Percentiles rank a stretch among this genome's conserved stretches.
phyloP scores from a whole-genome alignment of 1,140 invertebrate genomes.

The Aporrectodea caliginosa region DNA sequence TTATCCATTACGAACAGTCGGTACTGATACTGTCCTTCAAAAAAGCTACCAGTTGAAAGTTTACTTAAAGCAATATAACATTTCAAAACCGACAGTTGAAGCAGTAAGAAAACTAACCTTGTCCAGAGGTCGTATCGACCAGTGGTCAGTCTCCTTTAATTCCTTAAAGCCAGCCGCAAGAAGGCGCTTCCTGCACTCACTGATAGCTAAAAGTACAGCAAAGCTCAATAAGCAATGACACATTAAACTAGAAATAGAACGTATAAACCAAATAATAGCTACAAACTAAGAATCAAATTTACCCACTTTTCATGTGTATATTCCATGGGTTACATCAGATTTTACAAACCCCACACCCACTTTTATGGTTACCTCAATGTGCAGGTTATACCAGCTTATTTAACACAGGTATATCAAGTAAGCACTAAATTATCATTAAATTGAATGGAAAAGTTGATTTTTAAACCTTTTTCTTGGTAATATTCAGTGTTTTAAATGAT shows the following conservation, averaged over 20 bases:
- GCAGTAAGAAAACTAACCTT: constrained; percentile 54
- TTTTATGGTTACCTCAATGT: neutral
- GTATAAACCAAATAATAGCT: neutral
- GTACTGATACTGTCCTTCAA: too few relatives aligned
- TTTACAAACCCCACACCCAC: neutral
- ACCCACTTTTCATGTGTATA: neutral
- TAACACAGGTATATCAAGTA: neutral
- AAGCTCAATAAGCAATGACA: too few relatives aligned
- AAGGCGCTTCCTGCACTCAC: constrained; percentile 49
- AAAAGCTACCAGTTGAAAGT: too few relatives aligned
- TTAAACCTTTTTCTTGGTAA: neutral
- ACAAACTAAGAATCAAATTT: neutral
- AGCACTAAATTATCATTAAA: neutral
- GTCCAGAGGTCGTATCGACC: constrained; percentile 51
- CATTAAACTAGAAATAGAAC: constrained; percentile 22
- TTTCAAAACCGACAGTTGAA: too few relatives aligned
- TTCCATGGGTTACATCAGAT: neutral
- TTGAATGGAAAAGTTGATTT: neutral
- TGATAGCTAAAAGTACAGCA: constrained; percentile 51
- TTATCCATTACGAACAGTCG: too few relatives aligned
- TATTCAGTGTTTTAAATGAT: neutral
- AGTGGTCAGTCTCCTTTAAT: constrained; percentile 51
- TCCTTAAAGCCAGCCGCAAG: constrained; percentile 54
- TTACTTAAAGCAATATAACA: too few relatives aligned
- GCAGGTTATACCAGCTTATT: neutral